Evolutionary conservation across 2,888 invertebrate genomes (phyloP), one percentile per base, ranked within the genome.

Genomic region (Pimpla rufipes): DNA sequence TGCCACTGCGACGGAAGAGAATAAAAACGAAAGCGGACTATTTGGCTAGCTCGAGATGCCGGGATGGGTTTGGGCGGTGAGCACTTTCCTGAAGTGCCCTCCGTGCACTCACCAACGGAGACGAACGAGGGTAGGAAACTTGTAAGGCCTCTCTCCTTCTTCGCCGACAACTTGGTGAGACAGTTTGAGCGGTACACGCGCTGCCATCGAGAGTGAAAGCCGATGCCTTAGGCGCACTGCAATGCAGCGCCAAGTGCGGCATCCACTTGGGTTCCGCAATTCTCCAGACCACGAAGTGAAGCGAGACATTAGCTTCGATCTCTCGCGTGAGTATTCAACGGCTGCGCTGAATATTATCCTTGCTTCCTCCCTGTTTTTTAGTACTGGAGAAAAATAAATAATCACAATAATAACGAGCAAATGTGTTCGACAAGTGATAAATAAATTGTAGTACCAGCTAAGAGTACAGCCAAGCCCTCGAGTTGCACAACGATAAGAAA

Each of bases 121-220:
- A 47, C 45, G 13, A 3, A 59, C 64, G 77, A 77, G 77, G 81
- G 71, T 81, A 50, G 67, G 29, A 81, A 67, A 77, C 37, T 81
- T 42, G 57, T 29, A 57, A 59, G 73, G 71, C 59, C 62, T 29
- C 29, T 77, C 67, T 77, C 55, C 40, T 16, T 66, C 77, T 71
- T 67, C 73, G 42, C 66, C 71, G 81, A 50, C 64, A 77, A 71
- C 81, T 67, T 50, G 66, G 57, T 67, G 55, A 73, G 81, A 77
- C 77, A 73, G 71, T 71, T 81, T 66, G 45, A 77, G 66, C 77
- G n/a, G 57, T 76, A 55, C 73, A 59, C 35, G 35, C 23, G 35
- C 23, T 55, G 52, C 52, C 50, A 77, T 73, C 57, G 77, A 81
- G 81, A 81, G 81, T 77, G 81, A 77, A 77, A 81, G 77, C 57